Evolutionary conservation across 1,140 invertebrate species (phyloP), one percentile per base, ranked within the genome.

Genomic region (Cataglyphis hispanica): DNA sequence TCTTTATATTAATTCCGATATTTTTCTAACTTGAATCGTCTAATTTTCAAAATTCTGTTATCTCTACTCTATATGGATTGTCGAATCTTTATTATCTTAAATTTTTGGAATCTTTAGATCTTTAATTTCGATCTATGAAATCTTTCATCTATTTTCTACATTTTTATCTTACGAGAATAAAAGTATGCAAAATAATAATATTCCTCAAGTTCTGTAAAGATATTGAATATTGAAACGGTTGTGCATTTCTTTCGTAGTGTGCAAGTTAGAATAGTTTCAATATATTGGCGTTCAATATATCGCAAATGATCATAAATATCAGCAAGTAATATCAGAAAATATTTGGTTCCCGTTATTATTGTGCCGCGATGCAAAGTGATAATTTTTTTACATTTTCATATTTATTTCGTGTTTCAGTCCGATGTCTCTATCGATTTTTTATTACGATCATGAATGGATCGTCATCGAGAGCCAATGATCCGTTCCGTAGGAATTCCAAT

Each of bases 401-500:
- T 43, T 37, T 78, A 25, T 5, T 43, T 22, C 56, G 8, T 4
- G 37, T 27, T 25, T 58, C 37, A 60, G 16, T 4, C 5, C 43
- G 27, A 40, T 25, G 64, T 40, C 78, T 58, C 46, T 37, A 13
- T 72, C 19, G 22, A 58, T 43, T 81, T 50, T 81, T 81, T 58
- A 43, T 27, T 2, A 13, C 43, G 19, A 34, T 58, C 46, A 19
- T 66, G 50, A 70, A 80, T 25, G 64, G 64, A 81, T 56, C 64
- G 37, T 31, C 46, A 56, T 69, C 64, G 64, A 25, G 27, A 81
- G 78, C 50, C 60, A 78, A 84, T 70, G 60, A 89, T 86, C 78
- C 61, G 46, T 74, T 67, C 61, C 37, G 13, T 25, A 89, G 56
- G 37, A 87, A 87, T 90, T 89, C 67, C 60, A 66, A 84, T 84